Conservation (phyloP, 1,140 invertebrate genomes). For the Drosophila nebulosa region DNA sequence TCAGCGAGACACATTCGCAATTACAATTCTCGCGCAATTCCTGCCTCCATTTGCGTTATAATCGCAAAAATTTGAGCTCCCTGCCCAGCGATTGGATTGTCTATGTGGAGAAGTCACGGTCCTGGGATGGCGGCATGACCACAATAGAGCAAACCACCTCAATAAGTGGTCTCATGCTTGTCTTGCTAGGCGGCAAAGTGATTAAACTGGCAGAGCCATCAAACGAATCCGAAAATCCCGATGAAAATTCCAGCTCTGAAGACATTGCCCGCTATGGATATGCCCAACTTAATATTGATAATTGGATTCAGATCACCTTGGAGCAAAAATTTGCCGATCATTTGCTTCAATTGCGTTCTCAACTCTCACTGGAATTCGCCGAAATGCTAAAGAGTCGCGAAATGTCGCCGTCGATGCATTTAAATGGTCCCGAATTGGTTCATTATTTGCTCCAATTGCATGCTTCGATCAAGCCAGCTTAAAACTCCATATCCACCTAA, state of each 20-base stretch:
- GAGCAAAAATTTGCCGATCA: background rate
- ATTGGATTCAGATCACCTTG: constrained; percentile 21
- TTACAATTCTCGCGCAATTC: constrained; percentile 42
- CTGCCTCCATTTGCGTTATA: constrained; percentile 1
- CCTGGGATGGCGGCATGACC: background rate
- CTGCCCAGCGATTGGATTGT: constrained; percentile 31
- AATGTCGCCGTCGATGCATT: fast-evolving
- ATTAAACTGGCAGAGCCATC: background rate
- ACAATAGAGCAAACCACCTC: constrained; percentile 32
- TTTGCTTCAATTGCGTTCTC: constrained; percentile 13
- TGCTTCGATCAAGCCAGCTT: background rate
- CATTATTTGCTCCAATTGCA: background rate
- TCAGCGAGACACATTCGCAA: constrained; percentile 21
- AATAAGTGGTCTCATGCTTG: constrained; percentile 37
- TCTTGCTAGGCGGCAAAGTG: constrained; percentile 29
- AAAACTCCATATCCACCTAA: background rate
- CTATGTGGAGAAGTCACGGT: constrained; percentile 40
- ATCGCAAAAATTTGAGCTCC: background rate
- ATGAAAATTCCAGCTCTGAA: background rate
- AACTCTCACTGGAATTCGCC: constrained; percentile 21
- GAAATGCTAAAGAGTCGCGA: constrained; percentile 22
- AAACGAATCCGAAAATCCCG: background rate
- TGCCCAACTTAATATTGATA: constrained; percentile 21
- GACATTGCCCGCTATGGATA: background rate
- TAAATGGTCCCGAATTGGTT: background rate